A percentile compares a stretch with the other conserved stretches of the same genome.
These are phyloP conservation scores for Drosophila borealis DNA, from an alignment of 2,888 invertebrate genomes.

Conservation along the genomic window DNA sequence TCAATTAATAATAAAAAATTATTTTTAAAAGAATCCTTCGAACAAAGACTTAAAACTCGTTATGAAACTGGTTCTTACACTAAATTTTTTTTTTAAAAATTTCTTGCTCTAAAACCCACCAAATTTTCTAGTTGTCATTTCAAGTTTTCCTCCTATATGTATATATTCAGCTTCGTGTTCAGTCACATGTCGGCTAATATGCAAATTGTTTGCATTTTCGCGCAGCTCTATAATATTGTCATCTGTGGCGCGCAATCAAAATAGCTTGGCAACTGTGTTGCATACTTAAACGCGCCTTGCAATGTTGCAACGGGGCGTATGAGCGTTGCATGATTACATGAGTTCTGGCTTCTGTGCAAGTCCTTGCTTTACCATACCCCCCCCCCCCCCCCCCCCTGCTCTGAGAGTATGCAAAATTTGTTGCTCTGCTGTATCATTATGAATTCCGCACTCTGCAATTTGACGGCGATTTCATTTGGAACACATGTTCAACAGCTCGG, in stretches of 20 bases:
- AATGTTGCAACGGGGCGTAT: slow-evolving; percentile 33
- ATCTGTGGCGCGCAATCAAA: slow-evolving; percentile 24
- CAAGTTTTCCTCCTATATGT: background rate
- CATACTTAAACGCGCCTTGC: slow-evolving; percentile 38
- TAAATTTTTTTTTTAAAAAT: too few species aligned
- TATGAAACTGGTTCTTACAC: too few species aligned
- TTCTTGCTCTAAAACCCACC: background rate
- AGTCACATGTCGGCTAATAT: background rate
- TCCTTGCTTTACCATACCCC: background rate
- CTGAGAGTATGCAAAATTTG: slow-evolving; percentile 40
- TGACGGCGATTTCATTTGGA: slow-evolving; percentile 58
- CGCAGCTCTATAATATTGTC: background rate
- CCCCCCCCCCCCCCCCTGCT: background rate
- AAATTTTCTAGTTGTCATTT: background rate
- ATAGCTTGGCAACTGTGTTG: slow-evolving; percentile 30
- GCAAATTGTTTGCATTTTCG: background rate
- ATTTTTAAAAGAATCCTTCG: too few species aligned
- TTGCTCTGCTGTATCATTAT: slow-evolving; percentile 62
- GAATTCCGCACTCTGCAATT: slow-evolving; percentile 49
- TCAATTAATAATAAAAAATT: too few species aligned
- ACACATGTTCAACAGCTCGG: slow-evolving; percentile 27
- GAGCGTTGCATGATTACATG: slow-evolving; percentile 47
- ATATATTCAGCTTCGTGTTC: background rate
- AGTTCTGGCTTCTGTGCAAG: slow-evolving; percentile 12
- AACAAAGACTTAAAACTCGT: too few species aligned